Base-by-base conservation (phyloP, 2,113 vertebrate species). In the Embiotoca jacksoni region DNA sequence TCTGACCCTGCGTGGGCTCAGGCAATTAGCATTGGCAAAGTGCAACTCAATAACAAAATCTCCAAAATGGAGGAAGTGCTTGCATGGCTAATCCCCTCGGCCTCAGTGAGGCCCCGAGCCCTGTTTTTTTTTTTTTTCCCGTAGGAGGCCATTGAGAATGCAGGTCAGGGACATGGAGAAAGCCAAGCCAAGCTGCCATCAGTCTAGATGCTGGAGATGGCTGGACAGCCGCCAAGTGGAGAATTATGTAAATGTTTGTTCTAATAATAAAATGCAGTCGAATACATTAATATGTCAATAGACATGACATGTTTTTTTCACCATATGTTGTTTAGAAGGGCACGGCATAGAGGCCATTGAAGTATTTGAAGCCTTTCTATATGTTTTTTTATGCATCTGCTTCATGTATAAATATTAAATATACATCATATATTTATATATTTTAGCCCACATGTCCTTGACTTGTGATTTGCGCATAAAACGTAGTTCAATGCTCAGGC, bases 211-310 rank as follows among this genome's bases (percentile, higher is more conserved):
- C 36, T 72, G 70, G 72, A 86, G 89, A 87, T 86, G 89, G 75
- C 79, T 93, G 92, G 93, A 93, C 72, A 44, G 35, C 33, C 23
- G 92, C 90, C 92, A 93, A 86, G 88, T 59, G 75, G 35, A 81
- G 77, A 91, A 91, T 93, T 91, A 93, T 93, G 91, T 82, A 84
- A 91, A 93, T 90, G 89, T 92, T 92, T 90, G 83, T 88, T 88
- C 83, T 87, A 90, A 90, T 94, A 87, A 89, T 92, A 92, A 89
- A 92, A 92, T 81, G 72, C 60, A 86, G 69, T 81, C 55, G 78
- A 92, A 90, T 82, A 89, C 71, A 82, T 91, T 85, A 91, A 89
- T 89, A 83, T 82, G 75, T 82, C 68, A 89, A 71, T 77, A 78
- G 80, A 91, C 75, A 53, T 75, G 57, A 61, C 55, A 46, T 54